Evolutionary conservation across 2,113 vertebrate genomes (phyloP), one percentile per base, ranked within the genome.

Genomic region (Prinia subflava): DNA sequence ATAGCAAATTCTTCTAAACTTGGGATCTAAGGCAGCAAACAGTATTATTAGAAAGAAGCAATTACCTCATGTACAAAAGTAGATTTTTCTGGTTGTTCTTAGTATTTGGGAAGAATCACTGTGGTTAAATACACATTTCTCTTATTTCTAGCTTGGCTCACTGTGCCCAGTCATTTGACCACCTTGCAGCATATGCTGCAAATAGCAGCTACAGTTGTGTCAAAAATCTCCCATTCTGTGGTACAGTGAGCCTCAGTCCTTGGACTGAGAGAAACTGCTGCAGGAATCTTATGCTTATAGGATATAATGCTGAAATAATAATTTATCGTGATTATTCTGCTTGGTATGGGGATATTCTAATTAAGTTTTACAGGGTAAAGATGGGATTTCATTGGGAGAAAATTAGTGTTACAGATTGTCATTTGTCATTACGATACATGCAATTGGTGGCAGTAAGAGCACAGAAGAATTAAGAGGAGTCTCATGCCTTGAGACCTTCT

Each of bases 1-100:
- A 99, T 88, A 50, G 98, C 98, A 89, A 99, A 99, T 89, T 98
- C 97, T 96, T 99, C 98, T 69, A 99, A 98, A 73, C 87, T 98
- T 73, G 95, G 87, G 23, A 99, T 98, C 98, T 99, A 89, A 76
- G 64, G 87, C 79, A 93, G 93, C 50, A 93, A 76, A 56, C 9
- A 79, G 49, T 49, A 59, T 59, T 59, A 77, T 95, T 95, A 97
- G 81, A 90, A 92, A 62, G 19, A 77, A 92, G 75, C 47, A 70
- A 42, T 68, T 74, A 75, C 42, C 20, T 90, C 12, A 3, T 55
- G 15, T 82, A 44, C n/a, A 60, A 56, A 70, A 69, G 35, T 41
- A 76, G 53, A 64, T 70, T 49, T 44, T 88, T 70, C 52, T 88
- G 19, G n/a, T 85, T 49, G 37, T 76, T 69, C 11, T 79, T 76